Evolutionary conservation across 1,140 invertebrate species (phyloP).

Genomic region (Yoshiicerus persimilis): DNA sequence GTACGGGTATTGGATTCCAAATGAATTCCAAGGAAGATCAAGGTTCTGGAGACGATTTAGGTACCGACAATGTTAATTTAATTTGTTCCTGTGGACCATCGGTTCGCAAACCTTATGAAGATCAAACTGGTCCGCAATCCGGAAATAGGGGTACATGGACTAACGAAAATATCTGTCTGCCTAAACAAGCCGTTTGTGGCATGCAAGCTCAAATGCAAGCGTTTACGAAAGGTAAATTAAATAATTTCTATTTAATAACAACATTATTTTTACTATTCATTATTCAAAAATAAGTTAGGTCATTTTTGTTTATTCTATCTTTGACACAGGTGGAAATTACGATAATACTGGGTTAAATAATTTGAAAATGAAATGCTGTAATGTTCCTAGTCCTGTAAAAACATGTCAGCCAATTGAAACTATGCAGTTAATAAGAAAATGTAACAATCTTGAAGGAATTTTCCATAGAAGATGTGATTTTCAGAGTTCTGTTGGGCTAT

Average conservation of each 20-base stretch:
- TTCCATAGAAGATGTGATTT: conserved; percentile 25
- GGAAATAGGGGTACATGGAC: conserved; percentile 33
- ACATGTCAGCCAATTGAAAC: not conserved
- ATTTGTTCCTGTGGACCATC: conserved; percentile 26
- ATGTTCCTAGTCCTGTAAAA: not conserved
- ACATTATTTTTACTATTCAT: not conserved
- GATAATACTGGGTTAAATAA: conserved; percentile 35
- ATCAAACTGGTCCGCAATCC: not conserved
- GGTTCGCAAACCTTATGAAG: conserved; percentile 26
- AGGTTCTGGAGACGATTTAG: not conserved
- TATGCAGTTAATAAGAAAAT: not conserved
- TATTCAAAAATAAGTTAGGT: not conserved
- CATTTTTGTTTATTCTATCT: not conserved
- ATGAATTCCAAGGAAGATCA: conserved; percentile 12
- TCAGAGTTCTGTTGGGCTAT: not conserved
- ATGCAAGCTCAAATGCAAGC: conserved; percentile 28
- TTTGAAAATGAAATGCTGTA: conserved; percentile 28
- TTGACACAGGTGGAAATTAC: not conserved
- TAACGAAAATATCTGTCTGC: not conserved
- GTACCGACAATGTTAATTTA: conserved; percentile 23
- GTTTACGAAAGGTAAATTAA: not conserved
- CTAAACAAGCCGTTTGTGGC: conserved; percentile 21
- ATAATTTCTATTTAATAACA: not conserved
- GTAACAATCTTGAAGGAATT: not conserved
- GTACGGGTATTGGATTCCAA: conserved; percentile 13